phyloP scores from a whole-genome alignment of 2,888 invertebrate species.

The Sphecodes monilicornis region DNA sequence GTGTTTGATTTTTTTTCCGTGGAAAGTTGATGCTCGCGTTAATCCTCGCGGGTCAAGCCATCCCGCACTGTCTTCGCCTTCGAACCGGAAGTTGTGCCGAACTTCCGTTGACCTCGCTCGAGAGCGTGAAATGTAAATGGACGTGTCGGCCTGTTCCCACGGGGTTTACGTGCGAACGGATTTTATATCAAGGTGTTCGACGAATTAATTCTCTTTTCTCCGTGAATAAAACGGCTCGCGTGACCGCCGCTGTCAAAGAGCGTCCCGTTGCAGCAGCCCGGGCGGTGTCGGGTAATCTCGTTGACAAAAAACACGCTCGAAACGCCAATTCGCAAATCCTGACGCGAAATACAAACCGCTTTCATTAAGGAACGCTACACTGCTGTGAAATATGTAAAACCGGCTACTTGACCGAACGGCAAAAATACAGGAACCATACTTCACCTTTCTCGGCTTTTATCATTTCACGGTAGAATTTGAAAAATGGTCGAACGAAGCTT shows the following conservation, averaged over 20 bases:
- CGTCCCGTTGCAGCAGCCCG: background rate
- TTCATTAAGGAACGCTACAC: background rate
- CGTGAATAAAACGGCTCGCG: background rate
- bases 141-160: background rate
- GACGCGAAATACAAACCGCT: background rate
- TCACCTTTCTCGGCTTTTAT: no score
- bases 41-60: slow-evolving; percentile 71
- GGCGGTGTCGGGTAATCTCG: background rate
- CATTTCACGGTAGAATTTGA: no score
- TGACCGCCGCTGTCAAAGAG: background rate
- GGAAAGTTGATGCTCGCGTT: slow-evolving; percentile 60
- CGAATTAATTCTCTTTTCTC: background rate
- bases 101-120: background rate
- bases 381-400: no score
- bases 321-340: background rate
- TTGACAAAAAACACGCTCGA: background rate
- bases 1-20: background rate
- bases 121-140: background rate
- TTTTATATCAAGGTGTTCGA: background rate
- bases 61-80: slow-evolving; percentile 41
- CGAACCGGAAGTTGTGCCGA: slow-evolving; percentile 35
- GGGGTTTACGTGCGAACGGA: background rate
- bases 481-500: no score
- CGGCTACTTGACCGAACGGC: background rate
- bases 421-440: no score